Base-by-base conservation (phyloP, 1,140 invertebrate species). In the Panagrolaimus sp. region DNA sequence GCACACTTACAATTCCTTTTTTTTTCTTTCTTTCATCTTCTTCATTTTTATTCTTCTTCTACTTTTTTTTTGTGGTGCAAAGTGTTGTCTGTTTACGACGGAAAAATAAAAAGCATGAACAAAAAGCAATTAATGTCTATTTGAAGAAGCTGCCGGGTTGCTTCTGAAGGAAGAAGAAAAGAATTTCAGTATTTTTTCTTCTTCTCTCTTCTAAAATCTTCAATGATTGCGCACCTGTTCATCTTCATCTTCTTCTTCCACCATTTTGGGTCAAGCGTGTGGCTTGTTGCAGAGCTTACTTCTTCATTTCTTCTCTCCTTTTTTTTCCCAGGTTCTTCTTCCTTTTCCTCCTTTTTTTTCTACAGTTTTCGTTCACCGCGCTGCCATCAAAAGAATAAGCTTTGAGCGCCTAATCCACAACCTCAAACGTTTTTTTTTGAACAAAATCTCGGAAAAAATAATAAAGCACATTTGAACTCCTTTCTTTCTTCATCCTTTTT, bases 121-220 rank as follows among this genome's bases (percentile, higher is more conserved):
- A 14, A 58, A 58, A 58, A 58, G 52, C 52, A 58, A 58, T 58
- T 58, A 58, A 58, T 28, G 52, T 58, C 52, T 58, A 58, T 58
- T 58, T 58, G 52, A 58, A 58, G 52, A 58, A 58, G 52, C 52
- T 58, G 52, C 52, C 32, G 32, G 52, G 52, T 26, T 28, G 52
- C 52, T 58, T 58, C 52, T 58, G 52, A 58, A 58, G 52, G 28
- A 58, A 58, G 32, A 38, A 38, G 32, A 38, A 38, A 38, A 38
- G 32, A 38, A 38, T 38, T 38, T 38, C 52, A 21, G 17, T 58
- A 21, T 52, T n/a, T 24, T n/a, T 24, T 52, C 10, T 52, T 52
- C 48, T 24, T 58, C 15, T 52, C 48, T 52, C 26, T 12, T 58
- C 21, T 58, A 38, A 38, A 38, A 38, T 38, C 32, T 38, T 38